phyloP scores from a whole-genome alignment of 1,140 invertebrate genomes.

The Popillia japonica region DNA sequence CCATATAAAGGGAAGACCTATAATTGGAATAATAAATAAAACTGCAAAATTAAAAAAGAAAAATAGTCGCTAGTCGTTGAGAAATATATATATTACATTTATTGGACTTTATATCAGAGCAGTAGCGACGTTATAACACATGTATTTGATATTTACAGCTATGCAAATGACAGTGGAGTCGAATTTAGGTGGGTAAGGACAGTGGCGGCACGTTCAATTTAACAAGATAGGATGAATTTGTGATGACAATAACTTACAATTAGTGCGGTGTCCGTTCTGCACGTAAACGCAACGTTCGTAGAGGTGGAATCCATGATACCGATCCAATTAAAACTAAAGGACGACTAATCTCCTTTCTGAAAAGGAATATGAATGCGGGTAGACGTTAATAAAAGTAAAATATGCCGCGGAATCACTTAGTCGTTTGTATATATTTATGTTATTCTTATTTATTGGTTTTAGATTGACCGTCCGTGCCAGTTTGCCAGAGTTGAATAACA shows the following conservation, averaged over 20 bases:
- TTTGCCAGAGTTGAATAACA: conserved; percentile 9
- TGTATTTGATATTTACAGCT: conserved; percentile 31
- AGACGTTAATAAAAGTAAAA: conserved; percentile 35
- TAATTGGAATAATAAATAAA: conserved; percentile 38
- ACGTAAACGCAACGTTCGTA: too few species aligned
- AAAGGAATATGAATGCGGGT: conserved; percentile 30
- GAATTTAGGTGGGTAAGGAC: conserved; percentile 5
- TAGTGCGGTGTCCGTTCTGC: conserved; percentile 31
- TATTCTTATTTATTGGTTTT: conserved; percentile 38
- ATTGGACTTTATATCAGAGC: conserved; percentile 37
- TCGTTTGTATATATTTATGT: conserved; percentile 40
- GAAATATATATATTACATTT: conserved; percentile 36
- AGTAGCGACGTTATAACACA: conserved; percentile 34
- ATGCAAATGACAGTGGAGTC: conserved; percentile 4
- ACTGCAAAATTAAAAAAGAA: background rate
- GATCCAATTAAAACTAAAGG: conserved; percentile 38
- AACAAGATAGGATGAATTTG: conserved; percentile 44
- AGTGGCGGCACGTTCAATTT: conserved; percentile 29
- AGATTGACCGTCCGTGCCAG: conserved; percentile 8
- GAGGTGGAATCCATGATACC: conserved; percentile 13
- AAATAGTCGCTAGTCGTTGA: background rate
- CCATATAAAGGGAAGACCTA: conserved; percentile 34
- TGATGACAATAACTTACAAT: conserved; percentile 44
- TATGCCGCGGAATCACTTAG: conserved; percentile 40
- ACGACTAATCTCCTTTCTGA: conserved; percentile 37